Conservation (phyloP, 2,113 vertebrate species). For the Numenius arquata region DNA sequence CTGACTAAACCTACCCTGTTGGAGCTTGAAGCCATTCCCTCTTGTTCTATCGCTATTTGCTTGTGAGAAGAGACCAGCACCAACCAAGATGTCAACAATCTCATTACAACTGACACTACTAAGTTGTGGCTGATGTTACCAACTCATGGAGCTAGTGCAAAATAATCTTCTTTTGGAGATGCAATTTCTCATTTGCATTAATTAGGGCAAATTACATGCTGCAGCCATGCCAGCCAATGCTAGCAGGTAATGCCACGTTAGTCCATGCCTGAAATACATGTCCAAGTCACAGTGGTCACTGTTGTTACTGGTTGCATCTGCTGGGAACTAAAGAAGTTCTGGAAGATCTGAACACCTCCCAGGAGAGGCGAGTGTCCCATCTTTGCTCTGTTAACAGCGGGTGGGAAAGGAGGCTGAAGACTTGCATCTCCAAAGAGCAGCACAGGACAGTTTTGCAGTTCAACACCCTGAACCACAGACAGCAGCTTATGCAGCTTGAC, state of each 20-base stretch:
- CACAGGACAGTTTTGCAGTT: neutral
- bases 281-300: accelerated
- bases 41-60: too few relatives aligned
- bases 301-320: neutral
- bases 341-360: neutral
- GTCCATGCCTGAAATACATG: neutral
- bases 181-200: neutral
- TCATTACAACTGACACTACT: neutral
- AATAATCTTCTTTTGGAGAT: neutral
- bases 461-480: neutral
- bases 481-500: neutral
- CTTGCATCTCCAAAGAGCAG: neutral
- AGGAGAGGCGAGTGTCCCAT: neutral
- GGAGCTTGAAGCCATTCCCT: too few relatives aligned
- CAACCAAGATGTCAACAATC: neutral
- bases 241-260: neutral
- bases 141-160: neutral
- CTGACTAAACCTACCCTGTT: too few relatives aligned
- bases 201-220: neutral
- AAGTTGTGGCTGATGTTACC: neutral
- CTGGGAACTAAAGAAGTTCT: neutral
- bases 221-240: neutral
- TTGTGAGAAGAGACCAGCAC: too few relatives aligned
- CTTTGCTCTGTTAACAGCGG: neutral
- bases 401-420: neutral